Evolutionary conservation across 2,797 vertebrate genomes (phyloP), one percentile per base, ranked within the genome.

Genomic region (Sebastes matsubarae): DNA sequence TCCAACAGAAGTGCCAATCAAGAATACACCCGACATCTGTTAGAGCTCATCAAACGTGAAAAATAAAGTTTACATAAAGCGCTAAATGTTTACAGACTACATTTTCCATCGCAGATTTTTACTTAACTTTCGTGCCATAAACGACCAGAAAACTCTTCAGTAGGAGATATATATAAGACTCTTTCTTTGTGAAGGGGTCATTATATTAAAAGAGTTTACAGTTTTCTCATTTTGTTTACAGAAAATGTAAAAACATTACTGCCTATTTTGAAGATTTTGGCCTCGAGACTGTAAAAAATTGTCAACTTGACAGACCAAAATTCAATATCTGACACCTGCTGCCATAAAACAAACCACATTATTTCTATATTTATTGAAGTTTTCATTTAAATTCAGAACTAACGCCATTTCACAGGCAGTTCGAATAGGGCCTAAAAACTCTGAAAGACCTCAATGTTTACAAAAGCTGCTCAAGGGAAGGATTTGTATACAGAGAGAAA

Each of bases 31-130:
- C 76, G 18, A 58, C 82, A 54, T 87, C 68, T 32, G 76, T 81
- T 55, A 42, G 68, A 50, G 29, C 77, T 77, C 79, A 58, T 81
- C 29, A 25, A 38, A 77, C 32, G 59, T 72, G 77, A 52, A 61
- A 63, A 58, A 38, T 27, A 65, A 92, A 87, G 94, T 95, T 96
- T 95, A 95, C 94, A 93, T 84, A 2, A 66, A 61, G 68, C 75
- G 30, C 88, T 93, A 85, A 88, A 92, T 94, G 95, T 96, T 96
- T 96, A 95, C 96, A 94, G 69, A 85, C 27, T 10, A 32, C 80
- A 67, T 52, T 73, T 82, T 85, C 79, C 83, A 79, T 83, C 0
- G 61, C 72, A 66, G 66, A 83, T 81, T 84, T 84, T 80, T 59
- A 32, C 25, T 29, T 75, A 66, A 86, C 68, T 60, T 69, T 80